Conservation (phyloP, 2,888 invertebrate species). For the Agrotis segetum region DNA sequence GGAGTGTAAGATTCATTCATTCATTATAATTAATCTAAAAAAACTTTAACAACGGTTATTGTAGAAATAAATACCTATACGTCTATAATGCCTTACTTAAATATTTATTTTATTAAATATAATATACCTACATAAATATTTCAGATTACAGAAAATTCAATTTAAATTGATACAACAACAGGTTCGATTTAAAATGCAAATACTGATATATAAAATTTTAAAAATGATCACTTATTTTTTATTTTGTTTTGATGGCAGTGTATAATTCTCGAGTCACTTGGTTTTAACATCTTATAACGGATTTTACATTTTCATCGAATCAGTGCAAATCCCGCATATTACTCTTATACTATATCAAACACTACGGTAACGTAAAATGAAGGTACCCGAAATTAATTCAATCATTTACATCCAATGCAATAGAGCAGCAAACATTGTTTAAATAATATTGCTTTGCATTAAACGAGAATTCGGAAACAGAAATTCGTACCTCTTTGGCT, state of each 20-base stretch:
- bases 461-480: conserved; percentile 20
- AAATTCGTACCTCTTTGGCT: conserved; percentile 49
- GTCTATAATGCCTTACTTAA: conserved; percentile 51
- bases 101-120: conserved; percentile 46
- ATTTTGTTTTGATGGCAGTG: conserved; percentile 65
- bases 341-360: conserved; percentile 46
- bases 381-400: conserved; percentile 41
- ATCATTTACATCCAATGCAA: conserved; percentile 42
- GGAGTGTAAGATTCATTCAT: conserved; percentile 48
- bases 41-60: conserved; percentile 55
- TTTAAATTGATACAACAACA: conserved; percentile 41
- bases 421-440: conserved; percentile 25
- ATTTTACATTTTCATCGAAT: conserved; percentile 30
- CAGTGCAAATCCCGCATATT: conserved; percentile 42
- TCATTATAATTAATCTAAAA: conserved; percentile 53
- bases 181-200: conserved; percentile 40
- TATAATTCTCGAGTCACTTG: conserved; percentile 47
- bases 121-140: conserved; percentile 30
- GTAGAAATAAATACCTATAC: conserved; percentile 60
- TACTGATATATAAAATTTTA: conserved; percentile 19
- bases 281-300: conserved; percentile 34
- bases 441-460: conserved; percentile 18
- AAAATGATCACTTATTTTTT: conserved; percentile 26
- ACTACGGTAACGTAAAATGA: conserved; percentile 53
- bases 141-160: conserved; percentile 35